Conservation (phyloP, 2,888 invertebrate genomes). For the Drosophila meridionalis region DNA sequence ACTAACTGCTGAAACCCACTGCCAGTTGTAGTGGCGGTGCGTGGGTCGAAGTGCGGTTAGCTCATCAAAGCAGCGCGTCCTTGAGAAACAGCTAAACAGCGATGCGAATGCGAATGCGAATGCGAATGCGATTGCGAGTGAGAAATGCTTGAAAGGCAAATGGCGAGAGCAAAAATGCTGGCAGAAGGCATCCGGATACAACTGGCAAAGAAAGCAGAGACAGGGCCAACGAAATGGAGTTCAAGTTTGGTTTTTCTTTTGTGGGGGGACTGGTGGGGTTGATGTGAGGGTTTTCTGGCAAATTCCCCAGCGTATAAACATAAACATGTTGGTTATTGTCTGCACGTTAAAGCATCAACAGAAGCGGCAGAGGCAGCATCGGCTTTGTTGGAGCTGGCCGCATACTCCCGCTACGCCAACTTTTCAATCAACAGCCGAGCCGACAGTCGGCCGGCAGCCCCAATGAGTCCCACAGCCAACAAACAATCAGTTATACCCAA, state of each 20-base stretch:
- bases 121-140: conserved; percentile 42
- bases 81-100: conserved; percentile 60
- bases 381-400: conserved; percentile 11
- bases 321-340: conserved; percentile 64
- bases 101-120: conserved; percentile 30
- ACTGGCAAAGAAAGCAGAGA: conserved; percentile 20
- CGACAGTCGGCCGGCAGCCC: conserved; percentile 18
- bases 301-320: conserved; percentile 58
- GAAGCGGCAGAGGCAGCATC: conserved; percentile 2
- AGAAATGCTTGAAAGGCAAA: conserved; percentile 43
- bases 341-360: conserved; percentile 44
- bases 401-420: conserved; percentile 38
- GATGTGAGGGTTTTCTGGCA: conserved; percentile 10
- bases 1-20: conserved; percentile 40
- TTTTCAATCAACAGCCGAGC: conserved; percentile 63
- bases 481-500: conserved; percentile 68
- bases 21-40: conserved; percentile 10
- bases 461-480: conserved; percentile 46
- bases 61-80: conserved; percentile 54
- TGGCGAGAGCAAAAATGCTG: conserved; percentile 33
- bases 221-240: conserved; percentile 5
- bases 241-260: neutral
- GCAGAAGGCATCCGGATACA: conserved; percentile 34
- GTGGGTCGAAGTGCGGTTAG: conserved; percentile 14
- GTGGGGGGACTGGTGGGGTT: neutral